phyloP scores from a whole-genome alignment of 2,113 vertebrate species.

The Ptilonorhynchus violaceus region DNA sequence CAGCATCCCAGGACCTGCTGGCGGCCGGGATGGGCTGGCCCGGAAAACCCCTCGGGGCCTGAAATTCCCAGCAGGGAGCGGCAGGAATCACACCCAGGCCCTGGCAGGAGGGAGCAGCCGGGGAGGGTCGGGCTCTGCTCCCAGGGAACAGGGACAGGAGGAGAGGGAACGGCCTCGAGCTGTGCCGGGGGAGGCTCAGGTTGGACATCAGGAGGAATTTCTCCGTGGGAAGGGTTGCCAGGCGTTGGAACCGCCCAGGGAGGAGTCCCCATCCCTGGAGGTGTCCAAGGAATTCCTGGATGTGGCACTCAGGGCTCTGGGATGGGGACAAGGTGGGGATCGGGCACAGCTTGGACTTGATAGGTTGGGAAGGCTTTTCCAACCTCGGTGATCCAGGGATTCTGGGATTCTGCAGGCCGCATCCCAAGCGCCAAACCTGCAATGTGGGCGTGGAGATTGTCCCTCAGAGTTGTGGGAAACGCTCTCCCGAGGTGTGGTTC shows the following conservation, averaged over 20 bases:
- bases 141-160: background rate
- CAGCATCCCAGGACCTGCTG: background rate
- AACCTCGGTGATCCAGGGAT: background rate
- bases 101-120: background rate
- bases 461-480: rapidly evolving
- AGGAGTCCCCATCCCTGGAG: background rate
- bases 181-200: background rate
- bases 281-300: background rate
- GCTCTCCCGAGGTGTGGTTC: background rate
- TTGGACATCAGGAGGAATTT: background rate
- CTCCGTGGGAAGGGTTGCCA: background rate
- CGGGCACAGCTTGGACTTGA: background rate
- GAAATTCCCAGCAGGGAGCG: rapidly evolving
- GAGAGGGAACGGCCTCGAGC: rapidly evolving
- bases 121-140: background rate
- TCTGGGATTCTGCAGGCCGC: no score
- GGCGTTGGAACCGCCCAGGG: background rate
- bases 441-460: rapidly evolving
- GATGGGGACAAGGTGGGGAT: background rate
- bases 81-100: background rate
- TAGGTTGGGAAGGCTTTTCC: background rate
- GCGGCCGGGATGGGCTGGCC: background rate
- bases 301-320: background rate
- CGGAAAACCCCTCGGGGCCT: rapidly evolving
- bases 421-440: background rate